Base-by-base conservation (phyloP, 2,888 invertebrate species). In the Limnephilus marmoratus region DNA sequence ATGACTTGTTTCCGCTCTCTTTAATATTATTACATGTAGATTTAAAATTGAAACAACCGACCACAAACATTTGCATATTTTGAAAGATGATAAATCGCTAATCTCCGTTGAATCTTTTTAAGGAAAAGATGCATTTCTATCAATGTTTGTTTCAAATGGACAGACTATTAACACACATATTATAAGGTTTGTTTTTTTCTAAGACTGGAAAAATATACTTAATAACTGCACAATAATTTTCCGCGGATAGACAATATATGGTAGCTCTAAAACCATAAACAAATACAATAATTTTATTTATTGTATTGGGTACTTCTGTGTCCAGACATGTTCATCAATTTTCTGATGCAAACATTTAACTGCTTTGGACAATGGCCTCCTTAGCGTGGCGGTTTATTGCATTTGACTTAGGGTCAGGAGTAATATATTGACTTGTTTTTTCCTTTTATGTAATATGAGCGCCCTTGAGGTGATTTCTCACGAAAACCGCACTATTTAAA, bases 161-260 rank as follows among this genome's bases (percentile, higher is more conserved):
- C 68, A 9, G 24, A 68, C 68, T 68, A 68, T n/a, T 1, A 24
- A 24, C 7, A 68, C 68, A 68, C 53, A 7, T 68, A 68, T 68
- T 68, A 68, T 68, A 68, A 68, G 18, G 24, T 24, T 68, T 68
- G 24, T 1, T 31, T 24, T 68, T 68, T 68, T 68, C 24, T 68
- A 68, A 68, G 68, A 68, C 68, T 68, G 68, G 68, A 68, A 68
- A 68, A 68, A 68, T 68, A 68, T 68, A 68, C 68, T 68, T 68
- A 68, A 68, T 68, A 68, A 68, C 68, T 68, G 68, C 68, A 68
- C 68, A 68, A n/a, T 68, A 68, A 68, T 68, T 68, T n/a, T 68
- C 24, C 9, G 68, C 68, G 7, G 24, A 18, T 68, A 68, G 68
- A 68, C 68, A 24, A 68, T 68, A 1, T 1, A 68, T n/a, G n/a